phyloP scores from a whole-genome alignment of 2,113 vertebrate genomes.

The Ia io region DNA sequence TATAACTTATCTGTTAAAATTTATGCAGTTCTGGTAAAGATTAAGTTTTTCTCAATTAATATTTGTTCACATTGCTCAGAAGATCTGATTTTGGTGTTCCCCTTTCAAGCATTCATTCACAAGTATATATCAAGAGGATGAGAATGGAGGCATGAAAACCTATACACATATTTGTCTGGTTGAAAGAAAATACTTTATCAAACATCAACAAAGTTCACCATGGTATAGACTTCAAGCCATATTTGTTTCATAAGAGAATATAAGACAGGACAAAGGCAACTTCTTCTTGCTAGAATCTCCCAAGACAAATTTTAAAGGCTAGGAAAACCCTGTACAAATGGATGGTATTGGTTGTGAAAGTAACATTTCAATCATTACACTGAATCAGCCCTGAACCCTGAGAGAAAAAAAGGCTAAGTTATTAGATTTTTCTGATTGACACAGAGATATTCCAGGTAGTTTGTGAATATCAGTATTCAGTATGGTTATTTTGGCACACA shows the following conservation, averaged over 20 bases:
- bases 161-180: neutral
- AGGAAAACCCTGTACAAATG: slow-evolving; percentile 3
- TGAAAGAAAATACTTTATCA: slow-evolving; percentile 36
- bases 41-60: neutral
- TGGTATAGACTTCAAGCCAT: neutral
- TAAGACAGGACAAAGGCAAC: neutral
- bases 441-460: neutral
- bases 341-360: neutral
- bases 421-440: neutral
- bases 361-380: neutral
- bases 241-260: neutral
- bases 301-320: neutral
- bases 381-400: neutral
- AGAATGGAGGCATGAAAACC: neutral
- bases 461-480: neutral
- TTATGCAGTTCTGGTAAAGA: neutral
- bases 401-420: neutral
- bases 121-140: neutral
- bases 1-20: neutral
- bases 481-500: neutral
- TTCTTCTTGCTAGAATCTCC: neutral
- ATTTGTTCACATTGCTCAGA: neutral
- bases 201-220: neutral
- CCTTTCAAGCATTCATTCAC: neutral
- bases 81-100: neutral